phyloP scores from a whole-genome alignment of 2,888 invertebrate species.

The Hyalella azteca region DNA sequence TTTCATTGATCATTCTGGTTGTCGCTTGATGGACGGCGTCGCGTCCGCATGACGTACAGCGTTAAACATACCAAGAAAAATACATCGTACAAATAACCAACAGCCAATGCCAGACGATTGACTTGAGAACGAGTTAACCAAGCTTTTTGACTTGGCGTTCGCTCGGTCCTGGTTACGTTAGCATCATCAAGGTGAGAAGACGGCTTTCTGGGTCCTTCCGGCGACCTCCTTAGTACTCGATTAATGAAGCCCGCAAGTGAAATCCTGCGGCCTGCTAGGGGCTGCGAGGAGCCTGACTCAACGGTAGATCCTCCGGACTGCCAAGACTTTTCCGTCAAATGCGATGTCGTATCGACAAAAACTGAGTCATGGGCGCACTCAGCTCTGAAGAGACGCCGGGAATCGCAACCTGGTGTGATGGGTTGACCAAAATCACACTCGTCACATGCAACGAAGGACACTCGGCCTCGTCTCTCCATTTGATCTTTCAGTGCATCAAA shows the following conservation, averaged over 20 bases:
- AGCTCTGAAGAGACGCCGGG: too few relatives aligned
- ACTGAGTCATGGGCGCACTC: too few relatives aligned
- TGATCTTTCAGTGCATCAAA: too few relatives aligned
- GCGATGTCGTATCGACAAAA: too few relatives aligned
- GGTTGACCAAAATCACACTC: too few relatives aligned
- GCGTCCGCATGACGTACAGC: neutral
- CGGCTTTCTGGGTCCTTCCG: neutral
- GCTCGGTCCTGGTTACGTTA: neutral
- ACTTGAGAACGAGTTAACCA: neutral
- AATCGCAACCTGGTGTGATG: too few relatives aligned
- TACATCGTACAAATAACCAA: slow-evolving; percentile 3
- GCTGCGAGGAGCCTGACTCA: neutral
- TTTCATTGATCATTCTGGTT: too few relatives aligned
- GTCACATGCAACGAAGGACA: too few relatives aligned
- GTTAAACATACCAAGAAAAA: neutral
- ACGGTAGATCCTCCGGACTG: too few relatives aligned
- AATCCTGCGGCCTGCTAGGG: neutral
- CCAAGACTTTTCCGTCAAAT: too few relatives aligned
- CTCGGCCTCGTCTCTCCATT: too few relatives aligned
- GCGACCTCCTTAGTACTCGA: neutral
- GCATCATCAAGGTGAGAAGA: neutral
- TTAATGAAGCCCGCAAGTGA: neutral
- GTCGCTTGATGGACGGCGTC: neutral
- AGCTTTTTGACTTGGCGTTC: neutral
- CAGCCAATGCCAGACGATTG: neutral